Evolutionary conservation across 2,113 vertebrate species (phyloP), one percentile per base, ranked within the genome.

Genomic region (Psittacula cyanocephala): DNA sequence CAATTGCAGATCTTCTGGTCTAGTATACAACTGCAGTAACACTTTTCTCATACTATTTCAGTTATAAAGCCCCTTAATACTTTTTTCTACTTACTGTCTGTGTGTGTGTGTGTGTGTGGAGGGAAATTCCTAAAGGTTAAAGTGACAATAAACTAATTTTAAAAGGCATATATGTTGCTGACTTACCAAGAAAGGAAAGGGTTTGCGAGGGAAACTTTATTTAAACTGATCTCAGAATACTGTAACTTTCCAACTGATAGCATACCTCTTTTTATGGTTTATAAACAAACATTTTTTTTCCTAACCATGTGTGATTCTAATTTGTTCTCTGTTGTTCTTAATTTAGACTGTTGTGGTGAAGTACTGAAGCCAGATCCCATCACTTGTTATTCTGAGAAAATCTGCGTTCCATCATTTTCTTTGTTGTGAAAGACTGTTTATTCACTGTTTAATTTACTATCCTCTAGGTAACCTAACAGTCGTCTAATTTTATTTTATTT

Each of bases 371-470:
- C 70, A 95, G 72, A 74, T 95, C 22, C 35, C 90, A 91, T 91
- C 95, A 43, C 49, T 86, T 94, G 81, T 90, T 95, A 95, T 81
- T 23, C 71, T 88, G 72, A 91, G 82, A 94, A 94, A 81, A 72
- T 67, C 80, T 91, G 93, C 84, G 62, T 96, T 87, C 78, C 50
- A 91, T 89, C 35, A 94, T 75, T 86, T 96, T 86, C 60, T 90
- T 95, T 93, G 43, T 89, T 93, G 74, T 95, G 80, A 96, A 96
- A 65, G 82, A 81, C 86, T 86, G 75, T 91, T 97, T 95, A 95
- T 94, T 93, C 93, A n/a, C 29, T 95, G 37, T 88, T 84, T 96
- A 93, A 50, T 95, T 97, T 97, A 96, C 44, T 88, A 68, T 95
- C 63, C 79, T 81, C 47, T 94, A 80, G 63, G 78, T 92, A 82